These are phyloP conservation scores for Urocitellus parryii DNA, from an alignment of 2,113 vertebrate genomes.

Conservation along the genomic window DNA sequence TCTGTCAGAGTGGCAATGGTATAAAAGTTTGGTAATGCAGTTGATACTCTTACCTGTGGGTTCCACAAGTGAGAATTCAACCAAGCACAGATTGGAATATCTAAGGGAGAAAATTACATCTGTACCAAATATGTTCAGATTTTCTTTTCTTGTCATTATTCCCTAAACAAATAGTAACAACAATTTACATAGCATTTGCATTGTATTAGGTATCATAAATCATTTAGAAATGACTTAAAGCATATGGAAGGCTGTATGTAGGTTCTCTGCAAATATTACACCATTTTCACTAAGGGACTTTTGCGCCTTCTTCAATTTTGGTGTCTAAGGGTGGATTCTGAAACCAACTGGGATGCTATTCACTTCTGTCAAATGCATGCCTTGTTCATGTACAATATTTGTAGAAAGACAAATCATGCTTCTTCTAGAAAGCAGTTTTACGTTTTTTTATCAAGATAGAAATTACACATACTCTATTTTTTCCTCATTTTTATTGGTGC, in stretches of 20 bases:
- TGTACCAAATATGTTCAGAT: not conserved
- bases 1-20: not conserved
- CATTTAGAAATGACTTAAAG: not conserved
- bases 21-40: not conserved
- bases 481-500: too few relatives aligned
- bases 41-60: not conserved
- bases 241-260: not conserved
- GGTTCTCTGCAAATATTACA: not conserved
- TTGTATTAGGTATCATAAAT: not conserved
- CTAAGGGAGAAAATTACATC: not conserved
- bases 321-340: not conserved
- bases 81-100: not conserved
- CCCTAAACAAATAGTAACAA: not conserved
- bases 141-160: not conserved
- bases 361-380: not conserved
- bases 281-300: not conserved
- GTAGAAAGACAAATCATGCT: not conserved
- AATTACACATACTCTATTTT: not conserved
- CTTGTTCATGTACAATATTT: not conserved
- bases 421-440: slow-evolving; percentile 12
- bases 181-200: not conserved
- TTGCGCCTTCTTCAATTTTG: not conserved
- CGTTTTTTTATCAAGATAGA: not conserved
- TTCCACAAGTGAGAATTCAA: not conserved
- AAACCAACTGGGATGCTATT: not conserved